Conservation (phyloP, 2,113 vertebrate genomes). For the Myrmophylax atrothorax region DNA sequence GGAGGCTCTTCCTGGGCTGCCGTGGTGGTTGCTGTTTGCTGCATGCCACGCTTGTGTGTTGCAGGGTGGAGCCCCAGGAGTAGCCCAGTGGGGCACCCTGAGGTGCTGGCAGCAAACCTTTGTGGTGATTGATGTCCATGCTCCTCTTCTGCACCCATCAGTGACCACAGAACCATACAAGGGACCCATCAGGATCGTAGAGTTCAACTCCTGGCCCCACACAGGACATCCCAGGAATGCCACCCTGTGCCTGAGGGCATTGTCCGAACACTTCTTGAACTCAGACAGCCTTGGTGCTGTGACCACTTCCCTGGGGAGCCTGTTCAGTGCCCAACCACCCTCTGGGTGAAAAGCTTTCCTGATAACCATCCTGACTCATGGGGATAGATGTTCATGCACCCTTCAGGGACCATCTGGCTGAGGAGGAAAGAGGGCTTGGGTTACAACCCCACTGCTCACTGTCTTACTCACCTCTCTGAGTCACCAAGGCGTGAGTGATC, state of each 20-base stretch:
- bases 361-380: background rate
- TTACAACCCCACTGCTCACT: background rate
- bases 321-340: background rate
- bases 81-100: accelerated
- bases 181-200: background rate
- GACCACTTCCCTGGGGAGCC: background rate
- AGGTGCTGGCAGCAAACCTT: accelerated
- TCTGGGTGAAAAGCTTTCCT: background rate
- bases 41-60: accelerated
- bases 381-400: accelerated
- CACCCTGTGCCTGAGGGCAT: background rate
- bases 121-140: accelerated
- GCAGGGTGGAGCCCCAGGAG: background rate
- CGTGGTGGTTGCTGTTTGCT: too few relatives aligned
- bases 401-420: background rate
- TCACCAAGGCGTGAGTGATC: background rate
- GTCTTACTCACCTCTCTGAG: accelerated
- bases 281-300: background rate
- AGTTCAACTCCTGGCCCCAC: background rate
- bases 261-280: background rate
- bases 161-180: background rate
- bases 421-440: background rate
- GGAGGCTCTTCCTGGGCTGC: background rate
- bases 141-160: background rate
- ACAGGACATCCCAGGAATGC: background rate